Conservation (phyloP, 2,113 vertebrate species). For the Phyllostomus discolor region DNA sequence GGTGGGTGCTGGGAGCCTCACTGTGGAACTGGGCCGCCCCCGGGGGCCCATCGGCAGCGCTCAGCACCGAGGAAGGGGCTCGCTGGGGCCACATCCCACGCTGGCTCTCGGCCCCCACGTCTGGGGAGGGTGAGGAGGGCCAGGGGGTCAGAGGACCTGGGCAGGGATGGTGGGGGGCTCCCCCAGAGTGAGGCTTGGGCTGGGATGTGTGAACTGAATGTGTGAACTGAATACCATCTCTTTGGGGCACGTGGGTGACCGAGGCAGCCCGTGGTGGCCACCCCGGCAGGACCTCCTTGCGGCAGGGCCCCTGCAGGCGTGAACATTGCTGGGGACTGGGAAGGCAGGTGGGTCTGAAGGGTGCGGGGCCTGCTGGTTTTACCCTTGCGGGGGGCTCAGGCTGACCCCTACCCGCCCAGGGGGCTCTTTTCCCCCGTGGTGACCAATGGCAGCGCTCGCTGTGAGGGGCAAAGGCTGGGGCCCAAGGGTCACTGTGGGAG, state of each 20-base stretch:
- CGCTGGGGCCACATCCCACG: accelerated
- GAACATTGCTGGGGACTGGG: accelerated
- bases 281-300: accelerated
- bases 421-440: not conserved
- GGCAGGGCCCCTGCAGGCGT: no score
- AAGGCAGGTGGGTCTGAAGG: not conserved
- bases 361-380: not conserved
- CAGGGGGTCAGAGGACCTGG: not conserved
- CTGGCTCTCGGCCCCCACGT: not conserved
- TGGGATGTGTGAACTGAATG: accelerated
- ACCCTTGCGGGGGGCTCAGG: not conserved
- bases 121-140: no score
- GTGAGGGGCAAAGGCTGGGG: not conserved
- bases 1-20: not conserved
- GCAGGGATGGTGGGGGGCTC: not conserved
- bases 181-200: no score
- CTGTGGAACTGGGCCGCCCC: accelerated
- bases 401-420: no score
- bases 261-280: accelerated
- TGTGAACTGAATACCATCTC: not conserved
- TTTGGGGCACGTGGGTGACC: not conserved
- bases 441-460: not conserved
- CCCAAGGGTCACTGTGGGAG: no score
- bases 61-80: not conserved
- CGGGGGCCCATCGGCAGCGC: not conserved